phyloP scores from a whole-genome alignment of 2,113 vertebrate species.

The Terrapene triunguis region DNA sequence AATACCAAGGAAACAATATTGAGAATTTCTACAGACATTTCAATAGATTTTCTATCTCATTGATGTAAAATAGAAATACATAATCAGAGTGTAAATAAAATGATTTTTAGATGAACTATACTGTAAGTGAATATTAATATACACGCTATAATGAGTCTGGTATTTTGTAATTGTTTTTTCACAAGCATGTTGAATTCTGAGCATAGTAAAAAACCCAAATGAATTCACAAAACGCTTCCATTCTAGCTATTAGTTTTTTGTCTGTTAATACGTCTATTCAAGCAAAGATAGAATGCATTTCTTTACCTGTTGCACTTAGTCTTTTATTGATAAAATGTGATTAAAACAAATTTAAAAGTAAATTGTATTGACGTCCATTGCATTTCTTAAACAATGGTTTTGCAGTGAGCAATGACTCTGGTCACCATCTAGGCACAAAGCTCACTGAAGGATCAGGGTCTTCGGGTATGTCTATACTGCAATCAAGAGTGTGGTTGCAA shows the following conservation, averaged over 20 bases:
- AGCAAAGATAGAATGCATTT: neutral
- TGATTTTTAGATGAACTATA: no score
- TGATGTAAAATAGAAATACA: neutral
- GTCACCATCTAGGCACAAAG: neutral
- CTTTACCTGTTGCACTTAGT: neutral
- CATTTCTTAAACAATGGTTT: neutral
- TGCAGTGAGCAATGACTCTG: neutral
- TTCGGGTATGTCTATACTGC: no score
- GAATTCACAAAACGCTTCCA: neutral
- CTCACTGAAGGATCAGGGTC: neutral
- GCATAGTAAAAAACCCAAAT: neutral
- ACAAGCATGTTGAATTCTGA: neutral
- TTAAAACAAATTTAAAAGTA: neutral
- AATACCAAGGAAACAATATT: neutral
- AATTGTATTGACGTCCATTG: neutral
- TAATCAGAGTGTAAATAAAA: neutral
- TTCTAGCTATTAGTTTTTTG: neutral
- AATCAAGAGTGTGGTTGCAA: no score
- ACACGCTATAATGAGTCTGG: neutral
- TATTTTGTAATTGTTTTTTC: neutral
- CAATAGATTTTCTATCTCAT: neutral
- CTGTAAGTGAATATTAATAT: neutral
- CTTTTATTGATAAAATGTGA: neutral
- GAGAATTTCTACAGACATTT: neutral
- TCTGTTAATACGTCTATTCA: accelerated